phyloP scores from a whole-genome alignment of 1,140 invertebrate species.

The Rhyzopertha dominica region DNA sequence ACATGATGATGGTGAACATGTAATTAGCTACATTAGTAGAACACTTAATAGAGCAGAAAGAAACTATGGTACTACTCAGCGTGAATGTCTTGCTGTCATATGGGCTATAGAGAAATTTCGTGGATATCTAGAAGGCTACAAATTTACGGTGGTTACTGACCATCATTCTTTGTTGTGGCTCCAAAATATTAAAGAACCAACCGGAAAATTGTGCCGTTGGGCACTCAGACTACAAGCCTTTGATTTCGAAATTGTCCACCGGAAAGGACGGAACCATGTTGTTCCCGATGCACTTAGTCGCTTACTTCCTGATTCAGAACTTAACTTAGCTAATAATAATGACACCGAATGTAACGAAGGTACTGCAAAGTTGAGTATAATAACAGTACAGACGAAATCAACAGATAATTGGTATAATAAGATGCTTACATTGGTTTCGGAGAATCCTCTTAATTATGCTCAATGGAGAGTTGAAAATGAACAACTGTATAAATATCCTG shows the following conservation, averaged over 20 bases:
- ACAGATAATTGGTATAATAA: conserved; percentile 1
- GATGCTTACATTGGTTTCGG: background rate
- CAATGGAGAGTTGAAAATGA: conserved; percentile 4
- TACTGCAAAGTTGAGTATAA: no score
- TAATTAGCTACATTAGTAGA: no score
- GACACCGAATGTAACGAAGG: no score
- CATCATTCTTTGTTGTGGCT: conserved; percentile 47
- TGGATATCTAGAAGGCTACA: conserved; percentile 42
- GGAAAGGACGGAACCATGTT: conserved; percentile 31
- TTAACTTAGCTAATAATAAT: no score
- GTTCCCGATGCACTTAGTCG: conserved; percentile 33
- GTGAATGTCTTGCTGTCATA: no score
- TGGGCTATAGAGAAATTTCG: conserved; percentile 43
- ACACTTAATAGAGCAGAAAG: no score
- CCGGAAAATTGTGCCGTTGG: conserved; percentile 45
- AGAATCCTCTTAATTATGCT: conserved; percentile 1
- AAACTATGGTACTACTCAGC: no score
- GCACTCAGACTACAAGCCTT: conserved; percentile 41
- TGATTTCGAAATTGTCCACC: conserved; percentile 41
- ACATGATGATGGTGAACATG: no score
- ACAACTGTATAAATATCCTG: conserved; percentile 4
- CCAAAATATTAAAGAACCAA: conserved; percentile 41
- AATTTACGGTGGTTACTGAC: conserved; percentile 49
- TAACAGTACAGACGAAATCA: no score
- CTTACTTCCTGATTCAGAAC: conserved; percentile 2